Evolutionary conservation across 2,113 vertebrate species (phyloP).

Genomic region (Oreotrochilus melanogaster): DNA sequence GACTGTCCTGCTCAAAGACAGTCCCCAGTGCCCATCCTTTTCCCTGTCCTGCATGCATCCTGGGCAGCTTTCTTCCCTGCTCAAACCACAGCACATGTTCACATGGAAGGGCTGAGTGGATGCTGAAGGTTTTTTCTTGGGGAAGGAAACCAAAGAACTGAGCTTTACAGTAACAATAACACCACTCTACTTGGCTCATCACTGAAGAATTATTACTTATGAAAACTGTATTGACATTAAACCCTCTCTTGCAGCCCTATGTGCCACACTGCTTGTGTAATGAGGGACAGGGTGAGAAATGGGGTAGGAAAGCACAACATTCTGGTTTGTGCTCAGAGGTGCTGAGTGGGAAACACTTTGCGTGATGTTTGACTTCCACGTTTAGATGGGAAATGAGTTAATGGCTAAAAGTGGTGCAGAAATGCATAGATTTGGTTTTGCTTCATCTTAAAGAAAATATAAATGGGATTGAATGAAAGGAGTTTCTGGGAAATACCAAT

Average conservation of each 20-base stretch:
- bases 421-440: not conserved
- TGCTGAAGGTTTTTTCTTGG: not conserved
- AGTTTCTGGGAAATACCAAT: not conserved
- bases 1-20: not conserved
- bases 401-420: not conserved
- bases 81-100: not conserved
- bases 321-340: not conserved
- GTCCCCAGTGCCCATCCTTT: not conserved
- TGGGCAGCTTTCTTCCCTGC: not conserved
- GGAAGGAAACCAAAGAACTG: not conserved
- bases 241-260: not conserved
- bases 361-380: not conserved
- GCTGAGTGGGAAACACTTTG: not conserved
- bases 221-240: not conserved
- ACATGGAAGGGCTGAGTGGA: not conserved
- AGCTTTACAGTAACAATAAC: not conserved
- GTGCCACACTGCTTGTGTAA: not conserved
- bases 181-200: not conserved
- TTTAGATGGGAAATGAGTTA: not conserved
- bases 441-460: not conserved
- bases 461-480: not conserved
- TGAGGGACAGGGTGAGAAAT: not conserved
- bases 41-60: not conserved
- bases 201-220: not conserved
- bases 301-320: not conserved